Evolutionary conservation across 2,113 vertebrate species (phyloP).

Genomic region (Stegastes partitus): DNA sequence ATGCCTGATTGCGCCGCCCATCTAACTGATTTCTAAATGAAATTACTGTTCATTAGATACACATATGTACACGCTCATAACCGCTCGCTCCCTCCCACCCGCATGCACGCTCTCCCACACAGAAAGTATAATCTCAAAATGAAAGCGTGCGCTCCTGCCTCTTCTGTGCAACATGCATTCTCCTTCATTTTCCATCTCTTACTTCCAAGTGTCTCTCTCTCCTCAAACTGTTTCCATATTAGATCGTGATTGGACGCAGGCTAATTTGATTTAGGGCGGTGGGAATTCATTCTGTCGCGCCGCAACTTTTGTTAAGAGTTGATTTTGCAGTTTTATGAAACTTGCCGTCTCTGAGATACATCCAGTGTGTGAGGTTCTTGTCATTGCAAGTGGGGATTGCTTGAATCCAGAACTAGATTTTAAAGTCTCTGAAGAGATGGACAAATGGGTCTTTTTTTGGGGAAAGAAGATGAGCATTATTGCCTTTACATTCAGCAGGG

Average conservation of each 20-base stretch:
- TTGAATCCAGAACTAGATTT: slow-evolving; percentile 24
- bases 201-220: slow-evolving; percentile 21
- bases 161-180: slow-evolving; percentile 14
- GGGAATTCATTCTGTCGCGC: slow-evolving; percentile 49
- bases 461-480: slow-evolving; percentile 1
- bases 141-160: not conserved
- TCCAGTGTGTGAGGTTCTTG: slow-evolving; percentile 10
- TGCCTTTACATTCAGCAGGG: slow-evolving; percentile 12
- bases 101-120: slow-evolving; percentile 15
- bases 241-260: slow-evolving; percentile 50
- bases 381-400: slow-evolving; percentile 17
- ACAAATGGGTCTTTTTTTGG: not conserved
- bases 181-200: slow-evolving; percentile 28
- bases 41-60: slow-evolving; percentile 74
- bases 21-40: slow-evolving; percentile 78
- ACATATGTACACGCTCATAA: slow-evolving; percentile 49
- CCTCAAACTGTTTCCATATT: slow-evolving; percentile 45
- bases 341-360: slow-evolving; percentile 9
- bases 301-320: slow-evolving; percentile 12
- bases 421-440: slow-evolving; percentile 20
- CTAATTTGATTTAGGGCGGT: slow-evolving; percentile 58
- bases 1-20: slow-evolving; percentile 61
- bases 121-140: not conserved
- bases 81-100: slow-evolving; percentile 1
- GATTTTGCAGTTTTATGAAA: slow-evolving; percentile 35